Evolutionary conservation across 2,113 vertebrate species (phyloP), one percentile per base, ranked within the genome.

Genomic region (Hemichromis elongatus): DNA sequence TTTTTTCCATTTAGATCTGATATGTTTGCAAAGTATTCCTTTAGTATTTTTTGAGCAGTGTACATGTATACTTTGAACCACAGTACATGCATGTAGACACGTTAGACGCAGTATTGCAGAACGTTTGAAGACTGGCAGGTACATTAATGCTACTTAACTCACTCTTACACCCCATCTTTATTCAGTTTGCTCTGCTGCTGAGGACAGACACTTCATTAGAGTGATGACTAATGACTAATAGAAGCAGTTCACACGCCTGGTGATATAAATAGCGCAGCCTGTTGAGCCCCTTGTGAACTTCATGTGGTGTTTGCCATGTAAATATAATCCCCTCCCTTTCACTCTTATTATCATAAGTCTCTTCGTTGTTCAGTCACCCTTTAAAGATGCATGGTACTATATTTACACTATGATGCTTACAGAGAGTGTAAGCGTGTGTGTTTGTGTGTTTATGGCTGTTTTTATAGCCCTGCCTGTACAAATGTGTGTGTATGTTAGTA

Each of bases 361-460:
- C 87, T 91, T 82, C 88, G 83, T 92, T 90, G 85, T 87, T 87
- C 81, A 79, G 66, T 70, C 42, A 79, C 19, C 85, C 88, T 86
- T 81, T 81, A 82, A 81, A 88, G 83, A 68, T 73, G 68, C 42
- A 75, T 59, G 66, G 37, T 21, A 50, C 50, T 57, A 55, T 70
- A 61, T 85, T 88, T 53, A 78, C 75, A 79, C 59, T 28, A 3
- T 24, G 52, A 45, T 0, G 73, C 40, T 78, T 18, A 3, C 53
- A 75, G 57, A 18, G 59, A 37, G 33, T 63, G 18, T n/a, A 30
- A 37, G 18, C 6, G 2, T 63, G 28, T 59, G 61, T 14, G 40
- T 68, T 42, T 53, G 33, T 30, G 18, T 63, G 30, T n/a, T n/a
- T n/a, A n/a, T n/a, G n/a, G n/a, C n/a, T 63, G 3, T 80, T 28